A percentile compares a stretch with the other conserved stretches of the same genome.
These are phyloP conservation scores for Homarus americanus DNA, from an alignment of 1,140 invertebrate genomes.

Conservation along the genomic window DNA sequence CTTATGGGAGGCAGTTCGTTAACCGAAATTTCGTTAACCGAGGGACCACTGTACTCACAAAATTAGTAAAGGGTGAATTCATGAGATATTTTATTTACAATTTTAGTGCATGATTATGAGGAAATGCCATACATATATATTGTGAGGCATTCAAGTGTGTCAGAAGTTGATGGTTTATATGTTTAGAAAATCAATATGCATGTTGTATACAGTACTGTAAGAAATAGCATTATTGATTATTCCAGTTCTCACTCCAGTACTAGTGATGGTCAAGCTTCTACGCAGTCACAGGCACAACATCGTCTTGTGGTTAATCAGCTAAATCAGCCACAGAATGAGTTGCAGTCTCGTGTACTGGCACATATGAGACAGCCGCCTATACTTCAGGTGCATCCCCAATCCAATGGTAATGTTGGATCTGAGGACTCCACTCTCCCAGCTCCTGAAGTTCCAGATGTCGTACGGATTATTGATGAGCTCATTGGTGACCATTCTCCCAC, in stretches of 20 bases:
- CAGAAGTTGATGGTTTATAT: too few relatives aligned
- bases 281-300: not conserved
- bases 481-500: conserved; percentile 53
- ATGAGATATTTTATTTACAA: too few relatives aligned
- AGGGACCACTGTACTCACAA: too few relatives aligned
- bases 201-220: too few relatives aligned
- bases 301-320: not conserved
- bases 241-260: conserved; percentile 54
- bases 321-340: not conserved
- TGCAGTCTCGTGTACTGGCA: not conserved
- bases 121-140: too few relatives aligned
- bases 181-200: too few relatives aligned
- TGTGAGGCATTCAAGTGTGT: too few relatives aligned
- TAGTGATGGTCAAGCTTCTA: conserved; percentile 20
- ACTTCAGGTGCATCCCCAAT: conserved; percentile 5
- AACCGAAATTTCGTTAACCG: too few relatives aligned
- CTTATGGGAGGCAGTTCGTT: too few relatives aligned
- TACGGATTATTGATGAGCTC: conserved; percentile 55
- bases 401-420: conserved; percentile 27
- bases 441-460: conserved; percentile 60
- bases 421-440: conserved; percentile 24
- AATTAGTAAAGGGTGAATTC: too few relatives aligned
- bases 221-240: conserved; percentile 4
- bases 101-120: too few relatives aligned
- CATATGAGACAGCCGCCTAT: not conserved